phyloP scores from a whole-genome alignment of 2,888 invertebrate genomes.

The Brachyptera risi region DNA sequence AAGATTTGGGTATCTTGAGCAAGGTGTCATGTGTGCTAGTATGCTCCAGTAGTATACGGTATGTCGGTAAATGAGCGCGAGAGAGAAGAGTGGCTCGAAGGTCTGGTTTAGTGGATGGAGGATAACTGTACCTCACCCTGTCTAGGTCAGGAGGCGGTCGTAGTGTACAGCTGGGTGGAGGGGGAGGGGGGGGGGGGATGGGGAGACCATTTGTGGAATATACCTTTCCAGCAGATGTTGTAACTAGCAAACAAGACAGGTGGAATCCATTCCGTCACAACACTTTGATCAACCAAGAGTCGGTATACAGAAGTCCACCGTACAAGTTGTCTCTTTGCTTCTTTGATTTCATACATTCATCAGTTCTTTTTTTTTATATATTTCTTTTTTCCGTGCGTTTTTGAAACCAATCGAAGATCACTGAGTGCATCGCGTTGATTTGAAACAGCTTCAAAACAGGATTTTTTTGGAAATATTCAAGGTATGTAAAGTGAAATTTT shows the following conservation, averaged over 20 bases:
- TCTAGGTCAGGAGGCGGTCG: constrained; percentile 55
- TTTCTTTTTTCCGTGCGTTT: constrained; percentile 2
- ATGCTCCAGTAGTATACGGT: no score
- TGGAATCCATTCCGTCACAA: constrained; percentile 24
- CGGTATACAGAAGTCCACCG: constrained; percentile 1
- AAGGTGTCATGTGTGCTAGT: no score
- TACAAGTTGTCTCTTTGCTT: neutral
- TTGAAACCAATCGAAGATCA: neutral
- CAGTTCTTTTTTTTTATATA: no score
- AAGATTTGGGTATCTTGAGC: no score
- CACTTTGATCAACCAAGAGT: constrained; percentile 6
- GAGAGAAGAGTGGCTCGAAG: no score
- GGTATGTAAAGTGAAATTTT: constrained; percentile 14
- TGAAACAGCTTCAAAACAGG: constrained; percentile 3
- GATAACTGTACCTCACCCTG: constrained; percentile 50
- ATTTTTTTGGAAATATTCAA: neutral
- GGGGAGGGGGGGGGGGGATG: constrained; percentile 11
- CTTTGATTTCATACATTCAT: no score
- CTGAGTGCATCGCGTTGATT: constrained; percentile 7
- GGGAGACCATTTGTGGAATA: constrained; percentile 21
- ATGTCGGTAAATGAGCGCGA: no score
- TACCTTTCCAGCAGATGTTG: constrained; percentile 25
- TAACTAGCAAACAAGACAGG: constrained; percentile 24
- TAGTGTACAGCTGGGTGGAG: constrained; percentile 6
- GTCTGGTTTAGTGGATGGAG: neutral